Evolutionary conservation across 2,797 vertebrate genomes (phyloP).

Genomic region (Erithacus rubecula): DNA sequence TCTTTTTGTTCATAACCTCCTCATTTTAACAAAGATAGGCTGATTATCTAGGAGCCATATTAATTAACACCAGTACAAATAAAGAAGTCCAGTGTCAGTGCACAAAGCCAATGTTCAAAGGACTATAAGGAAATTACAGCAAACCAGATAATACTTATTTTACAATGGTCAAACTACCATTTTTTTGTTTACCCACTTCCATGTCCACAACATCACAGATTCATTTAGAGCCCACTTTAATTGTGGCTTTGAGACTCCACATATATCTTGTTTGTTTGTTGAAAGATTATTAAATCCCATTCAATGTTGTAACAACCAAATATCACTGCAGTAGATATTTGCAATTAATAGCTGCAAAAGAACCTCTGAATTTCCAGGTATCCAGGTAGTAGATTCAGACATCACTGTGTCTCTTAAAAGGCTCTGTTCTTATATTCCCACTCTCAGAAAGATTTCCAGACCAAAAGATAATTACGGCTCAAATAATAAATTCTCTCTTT

Average conservation of each 20-base stretch:
- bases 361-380: not conserved
- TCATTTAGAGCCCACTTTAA: not conserved
- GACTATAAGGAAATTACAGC: not conserved
- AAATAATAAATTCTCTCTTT: not conserved
- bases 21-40: constrained; percentile 71
- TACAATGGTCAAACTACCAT: not conserved
- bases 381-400: not conserved
- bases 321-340: not conserved
- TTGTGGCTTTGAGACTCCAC: not conserved
- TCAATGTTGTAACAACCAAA: not conserved
- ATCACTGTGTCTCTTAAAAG: not conserved
- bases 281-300: not conserved
- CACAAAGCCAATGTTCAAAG: not conserved
- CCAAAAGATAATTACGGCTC: not conserved
- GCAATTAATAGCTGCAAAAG: not conserved
- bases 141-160: not conserved
- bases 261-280: not conserved
- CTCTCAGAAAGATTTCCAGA: not conserved
- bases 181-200: not conserved
- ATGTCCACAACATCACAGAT: not conserved
- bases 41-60: constrained; percentile 58
- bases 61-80: constrained; percentile 51
- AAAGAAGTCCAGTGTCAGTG: not conserved
- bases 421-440: not conserved
- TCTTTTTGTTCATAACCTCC: constrained; percentile 69